Conservation (phyloP, 2,113 vertebrate species). For the Macroglossus sobrinus region DNA sequence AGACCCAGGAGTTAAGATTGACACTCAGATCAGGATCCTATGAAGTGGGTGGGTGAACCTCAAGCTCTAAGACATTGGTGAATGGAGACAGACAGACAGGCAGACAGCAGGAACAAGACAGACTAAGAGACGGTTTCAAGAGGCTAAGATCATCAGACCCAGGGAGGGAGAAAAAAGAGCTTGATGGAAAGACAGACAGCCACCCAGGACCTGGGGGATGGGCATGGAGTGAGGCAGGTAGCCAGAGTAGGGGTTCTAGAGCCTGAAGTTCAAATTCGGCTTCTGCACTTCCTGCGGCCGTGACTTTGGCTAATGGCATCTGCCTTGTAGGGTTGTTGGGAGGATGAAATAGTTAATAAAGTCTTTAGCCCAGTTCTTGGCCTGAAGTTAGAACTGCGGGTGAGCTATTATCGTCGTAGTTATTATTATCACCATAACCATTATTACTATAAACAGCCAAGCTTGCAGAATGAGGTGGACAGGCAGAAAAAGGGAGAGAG, state of each 20-base stretch:
- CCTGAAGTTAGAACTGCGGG: too few relatives aligned
- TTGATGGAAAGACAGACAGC: not conserved
- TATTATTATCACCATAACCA: not conserved
- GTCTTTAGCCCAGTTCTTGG: not conserved
- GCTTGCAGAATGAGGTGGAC: not conserved
- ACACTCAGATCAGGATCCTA: not conserved
- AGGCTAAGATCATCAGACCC: not conserved
- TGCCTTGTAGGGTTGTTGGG: not conserved
- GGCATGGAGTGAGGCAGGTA: not conserved
- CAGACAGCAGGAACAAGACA: not conserved
- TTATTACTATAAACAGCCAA: not conserved
- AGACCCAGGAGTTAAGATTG: not conserved
- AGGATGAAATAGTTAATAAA: not conserved
- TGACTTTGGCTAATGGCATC: not conserved
- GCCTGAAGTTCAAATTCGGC: not conserved
- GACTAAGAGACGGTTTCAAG: not conserved
- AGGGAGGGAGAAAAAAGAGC: not conserved
- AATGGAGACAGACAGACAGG: not conserved
- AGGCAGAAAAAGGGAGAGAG: not conserved
- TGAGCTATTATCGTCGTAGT: not conserved
- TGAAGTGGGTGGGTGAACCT: not conserved
- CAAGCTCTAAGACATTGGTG: not conserved
- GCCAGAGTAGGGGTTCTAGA: not conserved
- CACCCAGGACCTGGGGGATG: not conserved
- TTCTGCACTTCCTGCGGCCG: not conserved